These are phyloP conservation scores for Nephrocerus scutellatus DNA, from an alignment of 2,888 invertebrate genomes.

Conservation along the genomic window DNA sequence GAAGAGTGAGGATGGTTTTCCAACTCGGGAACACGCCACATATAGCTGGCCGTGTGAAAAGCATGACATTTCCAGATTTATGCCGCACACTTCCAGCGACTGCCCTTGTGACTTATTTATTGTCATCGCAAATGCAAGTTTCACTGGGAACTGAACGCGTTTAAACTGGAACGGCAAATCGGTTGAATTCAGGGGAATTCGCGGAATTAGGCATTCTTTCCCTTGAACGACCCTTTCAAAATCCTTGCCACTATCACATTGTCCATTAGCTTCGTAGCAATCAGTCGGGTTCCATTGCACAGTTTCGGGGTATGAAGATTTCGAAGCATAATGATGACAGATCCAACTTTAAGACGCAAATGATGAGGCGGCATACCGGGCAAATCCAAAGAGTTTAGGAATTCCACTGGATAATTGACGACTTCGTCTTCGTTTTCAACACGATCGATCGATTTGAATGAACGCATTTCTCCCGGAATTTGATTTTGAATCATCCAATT, in stretches of 20 bases:
- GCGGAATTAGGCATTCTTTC: slow-evolving; percentile 27
- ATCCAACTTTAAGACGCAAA: slow-evolving; percentile 28
- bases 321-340: slow-evolving; percentile 28
- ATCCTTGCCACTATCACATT: slow-evolving; percentile 29
- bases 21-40: slow-evolving; percentile 4
- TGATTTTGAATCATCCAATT: slow-evolving; percentile 13
- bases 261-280: slow-evolving; percentile 25
- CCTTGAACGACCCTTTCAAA: slow-evolving; percentile 15
- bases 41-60: slow-evolving; percentile 3
- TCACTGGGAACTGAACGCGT: slow-evolving; percentile 12
- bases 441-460: slow-evolving; percentile 17
- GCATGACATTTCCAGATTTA: slow-evolving; percentile 26
- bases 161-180: slow-evolving; percentile 31
- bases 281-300: slow-evolving; percentile 30
- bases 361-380: slow-evolving; percentile 17
- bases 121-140: slow-evolving; percentile 30
- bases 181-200: slow-evolving; percentile 23
- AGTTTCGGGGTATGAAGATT: slow-evolving; percentile 26
- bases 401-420: slow-evolving; percentile 17
- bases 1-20: slow-evolving; percentile 3
- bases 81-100: slow-evolving; percentile 25
- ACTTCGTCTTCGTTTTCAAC: slow-evolving; percentile 16
- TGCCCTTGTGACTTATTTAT: slow-evolving; percentile 38
- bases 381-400: slow-evolving; percentile 13
- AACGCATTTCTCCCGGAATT: slow-evolving; percentile 12